These are phyloP conservation scores for Pyralis farinalis DNA, from an alignment of 2,888 invertebrate species.

Conservation along the genomic window DNA sequence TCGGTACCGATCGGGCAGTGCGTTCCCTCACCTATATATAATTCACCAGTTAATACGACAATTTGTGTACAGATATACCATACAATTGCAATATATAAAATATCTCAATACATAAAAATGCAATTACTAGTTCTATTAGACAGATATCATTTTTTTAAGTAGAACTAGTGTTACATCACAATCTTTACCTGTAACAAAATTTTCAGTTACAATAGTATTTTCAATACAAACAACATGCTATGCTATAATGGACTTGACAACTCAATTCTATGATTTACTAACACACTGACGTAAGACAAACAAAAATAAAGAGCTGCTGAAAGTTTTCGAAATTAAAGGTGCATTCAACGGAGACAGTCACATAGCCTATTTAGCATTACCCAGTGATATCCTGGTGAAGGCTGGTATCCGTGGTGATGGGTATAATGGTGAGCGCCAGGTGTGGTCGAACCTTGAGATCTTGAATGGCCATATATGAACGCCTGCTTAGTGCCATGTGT, in stretches of 20 bases:
- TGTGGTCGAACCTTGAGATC: constrained; percentile 83
- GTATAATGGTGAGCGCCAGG: constrained; percentile 83
- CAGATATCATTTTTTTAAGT: neutral
- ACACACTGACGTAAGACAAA: constrained; percentile 47
- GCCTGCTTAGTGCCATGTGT: constrained; percentile 82
- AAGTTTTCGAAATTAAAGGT: constrained; percentile 42
- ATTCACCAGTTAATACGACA: constrained; percentile 1
- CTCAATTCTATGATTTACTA: constrained; percentile 37
- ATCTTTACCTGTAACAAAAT: neutral
- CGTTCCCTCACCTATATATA: constrained; percentile 92
- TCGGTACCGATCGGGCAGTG: constrained; percentile 94
- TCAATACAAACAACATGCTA: constrained; percentile 46
- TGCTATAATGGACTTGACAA: constrained; percentile 46
- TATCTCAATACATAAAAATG: too few relatives aligned
- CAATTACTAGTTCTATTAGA: too few relatives aligned
- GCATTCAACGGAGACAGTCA: constrained; percentile 55
- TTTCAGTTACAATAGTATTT: neutral
- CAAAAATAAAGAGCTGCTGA: constrained; percentile 39
- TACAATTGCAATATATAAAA: too few relatives aligned
- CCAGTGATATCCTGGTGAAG: constrained; percentile 88
- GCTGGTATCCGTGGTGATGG: constrained; percentile 86
- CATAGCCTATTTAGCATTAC: constrained; percentile 80
- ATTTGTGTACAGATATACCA: neutral
- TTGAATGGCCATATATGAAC: constrained; percentile 82
- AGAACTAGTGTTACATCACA: neutral